Base-by-base conservation (phyloP, 2,888 invertebrate genomes). In the Cephus spinipes region DNA sequence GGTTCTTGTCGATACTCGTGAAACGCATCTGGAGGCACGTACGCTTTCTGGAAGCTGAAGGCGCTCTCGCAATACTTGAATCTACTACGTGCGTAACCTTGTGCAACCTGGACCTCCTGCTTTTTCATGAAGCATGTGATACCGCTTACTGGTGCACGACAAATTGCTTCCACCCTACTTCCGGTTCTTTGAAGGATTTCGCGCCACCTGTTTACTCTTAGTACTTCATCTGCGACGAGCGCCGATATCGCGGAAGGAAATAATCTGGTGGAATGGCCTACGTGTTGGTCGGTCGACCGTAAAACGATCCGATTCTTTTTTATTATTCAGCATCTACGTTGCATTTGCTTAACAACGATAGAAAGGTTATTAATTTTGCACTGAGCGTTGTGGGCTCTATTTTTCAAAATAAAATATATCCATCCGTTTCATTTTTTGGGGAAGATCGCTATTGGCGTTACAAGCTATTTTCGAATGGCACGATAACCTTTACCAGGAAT, bases 121-220 rank as follows among this genome's bases (percentile, higher is more conserved):
- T 74, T 74, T 74, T 74, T 74, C 74, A 33, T 34, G 23, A 34
- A 35, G 30, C 74, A 74, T 12, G 74, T 31, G 68, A 68, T n/a
- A 11, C 68, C 34, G 68, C 36, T 76, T 76, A 78, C 40, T 78
- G 76, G 78, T 76, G 76, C 78, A 73, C 76, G 78, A 78, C 78
- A 68, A 75, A 36, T 75, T 35, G 71, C 32, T 74, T 11, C 74
- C 74, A 34, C 74, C 35, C 31, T 74, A 35, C 74, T 71, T 71
- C 71, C 77, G 77, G 75, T 77, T 71, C 30, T 23, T 33, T 69
- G 75, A 77, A 77, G 77, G 77, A 75, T 74, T 34, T 36, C n/a
- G 33, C 74, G 34, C 32, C 40, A 34, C 23, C 33, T 68, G 55
- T 40, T 77, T 68, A n/a, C 35, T 75, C 12, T 75, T 74, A 55